Evolutionary conservation across 64 coral and sea anemone species (phyloP).

Genomic region (Astreopora myriophthalma): DNA sequence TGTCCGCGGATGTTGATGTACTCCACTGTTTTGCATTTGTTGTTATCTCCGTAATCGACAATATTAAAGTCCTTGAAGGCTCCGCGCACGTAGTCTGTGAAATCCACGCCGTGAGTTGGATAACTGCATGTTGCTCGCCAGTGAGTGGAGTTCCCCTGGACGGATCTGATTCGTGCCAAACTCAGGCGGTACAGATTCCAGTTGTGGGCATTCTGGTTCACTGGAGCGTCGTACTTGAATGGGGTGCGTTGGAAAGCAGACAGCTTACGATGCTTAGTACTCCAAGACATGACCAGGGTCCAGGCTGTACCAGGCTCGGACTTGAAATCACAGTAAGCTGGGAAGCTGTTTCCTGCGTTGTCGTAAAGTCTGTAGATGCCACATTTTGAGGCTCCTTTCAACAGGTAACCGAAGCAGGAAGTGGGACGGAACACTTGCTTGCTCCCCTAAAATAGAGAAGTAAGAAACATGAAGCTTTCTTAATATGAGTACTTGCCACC

Average conservation of each 20-base stretch:
- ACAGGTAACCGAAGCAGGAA: too few species aligned
- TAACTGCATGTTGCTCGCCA: slow-evolving; percentile 53
- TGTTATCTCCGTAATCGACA: slow-evolving; percentile 6
- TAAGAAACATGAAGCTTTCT: too few species aligned
- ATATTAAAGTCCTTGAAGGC: slow-evolving; percentile 57
- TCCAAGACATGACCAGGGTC: slow-evolving; percentile 46
- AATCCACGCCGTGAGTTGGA: neutral
- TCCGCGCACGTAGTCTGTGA: slow-evolving; percentile 42
- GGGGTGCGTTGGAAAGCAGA: neutral
- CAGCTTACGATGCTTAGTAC: neutral
- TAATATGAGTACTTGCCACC: too few species aligned
- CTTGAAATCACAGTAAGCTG: slow-evolving; percentile 60
- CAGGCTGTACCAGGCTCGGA: slow-evolving; percentile 49
- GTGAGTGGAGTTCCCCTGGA: slow-evolving; percentile 36
- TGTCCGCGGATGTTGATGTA: slow-evolving; percentile 65
- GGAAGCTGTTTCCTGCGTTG: too few species aligned
- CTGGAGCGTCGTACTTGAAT: slow-evolving; percentile 11
- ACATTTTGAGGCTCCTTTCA: too few species aligned
- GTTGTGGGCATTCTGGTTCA: slow-evolving; percentile 41
- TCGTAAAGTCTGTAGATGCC: too few species aligned
- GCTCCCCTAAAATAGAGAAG: too few species aligned
- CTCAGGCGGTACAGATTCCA: slow-evolving; percentile 46
- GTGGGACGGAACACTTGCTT: too few species aligned
- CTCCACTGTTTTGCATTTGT: slow-evolving; percentile 57
- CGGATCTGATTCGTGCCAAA: neutral